phyloP scores from a whole-genome alignment of 2,888 invertebrate genomes.

The Cheilosia vernalis region DNA sequence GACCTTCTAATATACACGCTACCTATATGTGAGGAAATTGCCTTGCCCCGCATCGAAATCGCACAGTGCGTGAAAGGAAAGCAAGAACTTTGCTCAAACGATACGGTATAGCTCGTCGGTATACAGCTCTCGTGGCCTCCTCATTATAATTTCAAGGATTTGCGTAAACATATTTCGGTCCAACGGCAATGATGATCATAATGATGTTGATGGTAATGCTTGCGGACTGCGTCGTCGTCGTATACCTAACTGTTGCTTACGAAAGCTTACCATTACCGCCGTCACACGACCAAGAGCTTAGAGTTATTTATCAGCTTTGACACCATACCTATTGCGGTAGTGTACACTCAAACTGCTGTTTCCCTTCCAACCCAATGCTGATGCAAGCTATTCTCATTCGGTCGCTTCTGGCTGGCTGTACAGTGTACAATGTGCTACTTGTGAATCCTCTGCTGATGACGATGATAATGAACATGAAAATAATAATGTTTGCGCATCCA shows the following conservation, averaged over 20 bases:
- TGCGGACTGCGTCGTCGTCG: conserved; percentile 12
- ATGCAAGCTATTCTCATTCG: conserved; percentile 3
- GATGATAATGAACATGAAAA: conserved; percentile 69
- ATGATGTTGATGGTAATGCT: conserved; percentile 10
- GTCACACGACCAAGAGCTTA: conserved; percentile 43
- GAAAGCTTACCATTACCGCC: conserved; percentile 47
- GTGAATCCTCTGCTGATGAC: conserved; percentile 55
- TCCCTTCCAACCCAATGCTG: neutral
- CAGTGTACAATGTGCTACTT: neutral
- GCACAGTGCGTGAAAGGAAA: neutral
- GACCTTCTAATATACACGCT: conserved; percentile 45
- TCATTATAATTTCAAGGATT: conserved; percentile 67
- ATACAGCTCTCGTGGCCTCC: conserved; percentile 13
- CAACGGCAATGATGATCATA: conserved; percentile 32
- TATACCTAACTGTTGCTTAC: conserved; percentile 58
- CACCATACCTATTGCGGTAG: conserved; percentile 5
- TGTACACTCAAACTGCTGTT: neutral
- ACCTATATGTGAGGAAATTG: conserved; percentile 8
- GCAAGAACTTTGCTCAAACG: conserved; percentile 6
- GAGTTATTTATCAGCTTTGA: conserved; percentile 55
- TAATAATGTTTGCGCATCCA: conserved; percentile 70
- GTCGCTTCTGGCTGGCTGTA: conserved; percentile 11
- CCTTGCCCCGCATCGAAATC: neutral
- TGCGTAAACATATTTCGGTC: conserved; percentile 68
- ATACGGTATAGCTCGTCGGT: neutral